These are phyloP conservation scores for Cacoxenus indagator DNA, from an alignment of 2,888 invertebrate species.

Conservation along the genomic window DNA sequence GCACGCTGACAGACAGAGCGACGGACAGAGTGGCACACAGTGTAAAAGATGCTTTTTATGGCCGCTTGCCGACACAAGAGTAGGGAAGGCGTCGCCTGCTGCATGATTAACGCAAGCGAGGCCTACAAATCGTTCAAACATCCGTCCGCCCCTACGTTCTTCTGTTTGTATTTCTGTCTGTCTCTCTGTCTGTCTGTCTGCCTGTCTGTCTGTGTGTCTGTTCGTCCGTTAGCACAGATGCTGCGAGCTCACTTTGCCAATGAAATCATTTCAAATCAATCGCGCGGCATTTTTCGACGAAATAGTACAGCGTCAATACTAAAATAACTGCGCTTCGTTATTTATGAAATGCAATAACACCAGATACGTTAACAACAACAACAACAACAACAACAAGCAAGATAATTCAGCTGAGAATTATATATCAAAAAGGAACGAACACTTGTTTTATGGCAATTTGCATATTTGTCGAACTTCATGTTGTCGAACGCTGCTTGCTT, in stretches of 20 bases:
- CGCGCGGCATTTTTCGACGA: too few species aligned
- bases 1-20: too few species aligned
- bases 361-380: neutral
- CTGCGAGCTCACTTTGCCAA: constrained; percentile 37
- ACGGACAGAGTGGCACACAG: too few species aligned
- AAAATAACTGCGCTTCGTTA: neutral
- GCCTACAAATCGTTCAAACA: neutral
- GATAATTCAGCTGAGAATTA: neutral
- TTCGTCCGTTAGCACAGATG: constrained; percentile 22
- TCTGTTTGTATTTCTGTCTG: neutral
- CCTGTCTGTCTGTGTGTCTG: constrained; percentile 17
- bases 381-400: neutral
- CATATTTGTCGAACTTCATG: constrained; percentile 37
- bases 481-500: neutral
- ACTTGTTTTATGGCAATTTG: constrained; percentile 52
- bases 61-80: too few species aligned
- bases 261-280: too few species aligned
- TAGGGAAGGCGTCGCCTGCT: too few species aligned
- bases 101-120: neutral
- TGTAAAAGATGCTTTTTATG: too few species aligned
- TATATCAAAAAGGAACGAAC: constrained; percentile 41
- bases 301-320: too few species aligned
- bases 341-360: neutral
- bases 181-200: neutral
- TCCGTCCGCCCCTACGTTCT: neutral